Percentiles rank a stretch among this genome's conserved stretches.
These are phyloP conservation scores for Orius laevigatus DNA, from an alignment of 1,140 invertebrate genomes.

Conservation along the genomic window DNA sequence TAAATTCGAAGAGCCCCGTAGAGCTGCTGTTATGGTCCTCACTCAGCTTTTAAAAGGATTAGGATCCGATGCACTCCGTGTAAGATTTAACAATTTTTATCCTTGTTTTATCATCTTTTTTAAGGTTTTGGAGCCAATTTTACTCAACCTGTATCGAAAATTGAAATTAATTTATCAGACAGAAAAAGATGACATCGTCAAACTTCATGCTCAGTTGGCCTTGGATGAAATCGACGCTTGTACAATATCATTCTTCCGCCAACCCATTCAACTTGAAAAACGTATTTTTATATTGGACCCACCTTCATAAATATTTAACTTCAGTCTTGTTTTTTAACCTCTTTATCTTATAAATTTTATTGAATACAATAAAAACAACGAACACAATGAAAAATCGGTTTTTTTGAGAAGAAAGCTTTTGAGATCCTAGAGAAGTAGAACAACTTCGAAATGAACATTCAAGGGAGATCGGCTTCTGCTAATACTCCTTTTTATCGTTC, in stretches of 20 bases:
- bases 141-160: slow-evolving; percentile 49
- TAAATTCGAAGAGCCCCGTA: slow-evolving; percentile 46
- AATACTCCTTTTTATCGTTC: no score
- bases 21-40: slow-evolving; percentile 61
- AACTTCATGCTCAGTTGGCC: slow-evolving; percentile 54
- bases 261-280: slow-evolving; percentile 39
- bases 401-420: no score
- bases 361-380: no score
- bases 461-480: no score
- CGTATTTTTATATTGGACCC: slow-evolving; percentile 35
- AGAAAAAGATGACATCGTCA: slow-evolving; percentile 48
- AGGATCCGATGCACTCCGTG: slow-evolving; percentile 43
- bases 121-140: slow-evolving; percentile 41
- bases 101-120: slow-evolving; percentile 17
- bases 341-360: no score
- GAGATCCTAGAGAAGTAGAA: no score
- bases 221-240: slow-evolving; percentile 58
- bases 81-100: slow-evolving; percentile 19
- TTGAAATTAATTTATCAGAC: slow-evolving; percentile 45
- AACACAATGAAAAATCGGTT: no score
- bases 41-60: slow-evolving; percentile 54
- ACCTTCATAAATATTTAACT: no score
- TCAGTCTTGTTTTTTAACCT: no score
- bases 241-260: slow-evolving; percentile 42
- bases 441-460: no score